These are phyloP conservation scores for Scophthalmus maximus DNA, from an alignment of 2,113 vertebrate genomes.

Conservation along the genomic window DNA sequence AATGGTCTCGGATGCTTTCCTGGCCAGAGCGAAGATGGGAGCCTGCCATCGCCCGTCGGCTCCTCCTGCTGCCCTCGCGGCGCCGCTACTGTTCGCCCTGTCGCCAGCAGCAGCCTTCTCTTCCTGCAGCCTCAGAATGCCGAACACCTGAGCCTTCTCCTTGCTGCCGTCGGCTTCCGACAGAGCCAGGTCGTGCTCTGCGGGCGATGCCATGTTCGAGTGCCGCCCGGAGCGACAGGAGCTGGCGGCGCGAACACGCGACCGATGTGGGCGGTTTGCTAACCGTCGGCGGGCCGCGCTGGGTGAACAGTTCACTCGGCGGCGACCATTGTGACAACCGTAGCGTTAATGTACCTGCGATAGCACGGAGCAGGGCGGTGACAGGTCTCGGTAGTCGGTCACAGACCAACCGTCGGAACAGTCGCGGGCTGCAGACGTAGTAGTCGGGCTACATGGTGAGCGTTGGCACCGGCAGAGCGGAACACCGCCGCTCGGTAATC, in stretches of 20 bases:
- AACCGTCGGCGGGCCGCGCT: conserved; percentile 26
- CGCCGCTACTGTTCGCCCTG: conserved; percentile 61
- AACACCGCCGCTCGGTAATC: background rate
- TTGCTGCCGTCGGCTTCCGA: conserved; percentile 80
- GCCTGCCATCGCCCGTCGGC: conserved; percentile 86
- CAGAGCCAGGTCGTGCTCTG: conserved; percentile 83
- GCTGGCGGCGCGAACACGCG: background rate
- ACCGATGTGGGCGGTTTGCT: conserved; percentile 31
- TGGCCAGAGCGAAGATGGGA: conserved; percentile 86
- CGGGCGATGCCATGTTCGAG: conserved; percentile 82
- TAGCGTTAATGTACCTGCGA: conserved; percentile 32
- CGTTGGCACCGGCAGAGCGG: background rate
- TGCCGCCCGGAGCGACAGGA: no score
- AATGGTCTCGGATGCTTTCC: conserved; percentile 86
- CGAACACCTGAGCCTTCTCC: conserved; percentile 82
- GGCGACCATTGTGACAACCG: conserved; percentile 50
- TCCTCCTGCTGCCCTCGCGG: conserved; percentile 57
- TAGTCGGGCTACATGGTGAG: conserved; percentile 52
- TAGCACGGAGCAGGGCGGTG: conserved; percentile 32
- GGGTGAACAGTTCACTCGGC: conserved; percentile 40
- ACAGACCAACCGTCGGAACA: conserved; percentile 7
- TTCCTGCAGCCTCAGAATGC: conserved; percentile 84
- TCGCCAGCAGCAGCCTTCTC: conserved; percentile 74
- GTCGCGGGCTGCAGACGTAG: conserved; percentile 1
- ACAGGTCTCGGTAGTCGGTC: conserved; percentile 25